Percentiles rank a stretch among this genome's conserved stretches.
Conservation (phyloP, 2,888 invertebrate species). For the Enchytraeus crypticus region DNA sequence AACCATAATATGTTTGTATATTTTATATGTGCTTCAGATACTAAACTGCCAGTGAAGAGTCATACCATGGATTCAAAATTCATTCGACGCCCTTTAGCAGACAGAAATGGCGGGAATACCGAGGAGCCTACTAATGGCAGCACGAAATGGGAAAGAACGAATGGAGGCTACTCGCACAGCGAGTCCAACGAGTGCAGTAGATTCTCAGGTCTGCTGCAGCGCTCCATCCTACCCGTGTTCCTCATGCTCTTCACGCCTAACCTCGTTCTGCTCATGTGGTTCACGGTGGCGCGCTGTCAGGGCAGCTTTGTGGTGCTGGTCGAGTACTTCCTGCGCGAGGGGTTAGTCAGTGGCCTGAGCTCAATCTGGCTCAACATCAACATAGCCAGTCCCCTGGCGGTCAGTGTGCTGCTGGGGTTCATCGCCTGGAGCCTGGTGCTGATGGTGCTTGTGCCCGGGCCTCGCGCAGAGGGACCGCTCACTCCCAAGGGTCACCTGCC, state of each 20-base stretch:
- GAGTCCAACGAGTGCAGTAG: background rate
- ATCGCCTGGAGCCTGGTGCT: slow-evolving; percentile 49
- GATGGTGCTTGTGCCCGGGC: slow-evolving; percentile 48
- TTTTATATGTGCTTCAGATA: too few species aligned
- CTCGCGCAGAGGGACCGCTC: slow-evolving; percentile 49
- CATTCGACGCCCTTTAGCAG: too few species aligned
- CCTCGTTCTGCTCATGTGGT: slow-evolving; percentile 28
- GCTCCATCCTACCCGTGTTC: slow-evolving; percentile 24
- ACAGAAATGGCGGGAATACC: too few species aligned
- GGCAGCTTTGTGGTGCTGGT: slow-evolving; percentile 22
- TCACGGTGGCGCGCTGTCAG: slow-evolving; percentile 24
- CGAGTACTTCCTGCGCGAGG: slow-evolving; percentile 12
- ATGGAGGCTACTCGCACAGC: too few species aligned
- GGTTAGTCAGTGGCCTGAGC: slow-evolving; percentile 29
- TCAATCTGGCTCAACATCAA: slow-evolving; percentile 37
- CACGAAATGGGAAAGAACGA: too few species aligned
- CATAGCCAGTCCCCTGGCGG: slow-evolving; percentile 31
- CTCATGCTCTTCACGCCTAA: slow-evolving; percentile 26
- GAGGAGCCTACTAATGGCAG: too few species aligned
- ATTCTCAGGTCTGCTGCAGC: background rate
- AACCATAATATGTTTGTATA: too few species aligned
- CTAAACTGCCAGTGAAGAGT: too few species aligned
- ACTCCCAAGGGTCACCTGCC: slow-evolving; percentile 52
- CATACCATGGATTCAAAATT: too few species aligned
- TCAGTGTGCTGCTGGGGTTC: slow-evolving; percentile 35